Evolutionary conservation across 2,797 vertebrate genomes (phyloP).

Genomic region (Anabas testudineus): DNA sequence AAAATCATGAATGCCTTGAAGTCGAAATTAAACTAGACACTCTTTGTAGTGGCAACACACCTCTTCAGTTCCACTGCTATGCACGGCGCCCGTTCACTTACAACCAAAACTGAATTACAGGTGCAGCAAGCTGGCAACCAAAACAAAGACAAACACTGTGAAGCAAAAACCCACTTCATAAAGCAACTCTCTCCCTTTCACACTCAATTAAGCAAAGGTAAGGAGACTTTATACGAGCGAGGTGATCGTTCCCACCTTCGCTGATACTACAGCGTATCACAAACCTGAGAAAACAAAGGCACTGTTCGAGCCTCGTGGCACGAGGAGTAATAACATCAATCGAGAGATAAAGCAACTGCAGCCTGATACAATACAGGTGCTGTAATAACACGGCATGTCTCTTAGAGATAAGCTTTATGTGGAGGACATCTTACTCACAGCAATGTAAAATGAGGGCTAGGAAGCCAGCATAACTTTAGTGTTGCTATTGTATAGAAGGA

Average conservation of each 20-base stretch:
- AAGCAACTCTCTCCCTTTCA: slow-evolving; percentile 26
- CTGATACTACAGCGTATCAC: slow-evolving; percentile 29
- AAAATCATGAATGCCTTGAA: not conserved
- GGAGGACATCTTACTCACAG: slow-evolving; percentile 30
- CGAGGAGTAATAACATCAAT: slow-evolving; percentile 42
- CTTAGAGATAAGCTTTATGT: slow-evolving; percentile 18
- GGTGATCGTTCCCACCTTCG: slow-evolving; percentile 39
- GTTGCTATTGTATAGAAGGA: not conserved
- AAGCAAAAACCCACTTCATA: slow-evolving; percentile 14
- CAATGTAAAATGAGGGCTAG: slow-evolving; percentile 7
- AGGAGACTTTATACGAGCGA: slow-evolving; percentile 4
- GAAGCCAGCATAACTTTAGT: slow-evolving; percentile 6
- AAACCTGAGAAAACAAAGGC: slow-evolving; percentile 17
- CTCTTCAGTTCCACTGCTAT: not conserved
- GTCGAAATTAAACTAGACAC: slow-evolving; percentile 2
- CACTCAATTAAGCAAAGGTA: slow-evolving; percentile 21
- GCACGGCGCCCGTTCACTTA: not conserved
- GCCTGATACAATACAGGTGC: slow-evolving; percentile 23
- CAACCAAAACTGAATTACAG: slow-evolving; percentile 12
- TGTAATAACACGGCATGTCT: slow-evolving; percentile 30
- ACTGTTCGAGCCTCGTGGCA: slow-evolving; percentile 16
- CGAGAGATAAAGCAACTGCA: slow-evolving; percentile 46
- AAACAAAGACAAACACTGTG: slow-evolving; percentile 28
- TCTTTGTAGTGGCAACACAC: not conserved
- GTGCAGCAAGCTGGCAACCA: not conserved